phyloP scores from a whole-genome alignment of 2,888 invertebrate genomes.

The Cerastis rubricosa region DNA sequence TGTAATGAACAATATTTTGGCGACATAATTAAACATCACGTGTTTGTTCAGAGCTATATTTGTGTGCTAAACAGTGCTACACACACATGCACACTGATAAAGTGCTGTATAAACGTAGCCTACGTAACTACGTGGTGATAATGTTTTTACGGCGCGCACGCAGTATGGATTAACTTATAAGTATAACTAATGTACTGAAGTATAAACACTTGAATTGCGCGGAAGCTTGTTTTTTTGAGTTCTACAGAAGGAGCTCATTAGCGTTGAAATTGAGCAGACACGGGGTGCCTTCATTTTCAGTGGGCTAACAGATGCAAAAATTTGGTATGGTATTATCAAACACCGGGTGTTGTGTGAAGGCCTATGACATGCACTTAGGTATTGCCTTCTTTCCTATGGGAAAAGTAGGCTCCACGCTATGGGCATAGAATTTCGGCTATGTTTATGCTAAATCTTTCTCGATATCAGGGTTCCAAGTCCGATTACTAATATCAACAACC shows the following conservation, averaged over 20 bases:
- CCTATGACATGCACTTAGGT: not conserved
- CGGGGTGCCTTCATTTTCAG: too few species aligned
- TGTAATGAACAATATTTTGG: slow-evolving; percentile 51
- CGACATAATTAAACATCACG: slow-evolving; percentile 51
- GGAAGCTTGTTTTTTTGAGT: slow-evolving; percentile 37
- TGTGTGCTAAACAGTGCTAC: slow-evolving; percentile 38
- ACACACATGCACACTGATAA: slow-evolving; percentile 60
- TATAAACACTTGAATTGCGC: slow-evolving; percentile 51
- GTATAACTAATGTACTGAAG: slow-evolving; percentile 43
- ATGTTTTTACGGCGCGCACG: slow-evolving; percentile 59
- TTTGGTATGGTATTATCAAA: not conserved
- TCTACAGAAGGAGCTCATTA: slow-evolving; percentile 12
- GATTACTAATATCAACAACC: slow-evolving; percentile 12
- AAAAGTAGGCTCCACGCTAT: not conserved
- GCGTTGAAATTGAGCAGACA: slow-evolving; percentile 25
- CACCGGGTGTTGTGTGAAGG: not conserved
- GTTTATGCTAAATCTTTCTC: not conserved
- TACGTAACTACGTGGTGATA: slow-evolving; percentile 58
- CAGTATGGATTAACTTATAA: slow-evolving; percentile 52
- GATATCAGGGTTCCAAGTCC: slow-evolving; percentile 3
- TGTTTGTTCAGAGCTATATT: slow-evolving; percentile 43
- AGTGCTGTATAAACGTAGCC: slow-evolving; percentile 65
- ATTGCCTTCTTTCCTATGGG: too few species aligned
- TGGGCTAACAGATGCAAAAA: not conserved
- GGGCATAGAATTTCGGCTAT: not conserved